Conservation (phyloP, 2,888 invertebrate species). For the Stenoptilia bipunctidactyla region DNA sequence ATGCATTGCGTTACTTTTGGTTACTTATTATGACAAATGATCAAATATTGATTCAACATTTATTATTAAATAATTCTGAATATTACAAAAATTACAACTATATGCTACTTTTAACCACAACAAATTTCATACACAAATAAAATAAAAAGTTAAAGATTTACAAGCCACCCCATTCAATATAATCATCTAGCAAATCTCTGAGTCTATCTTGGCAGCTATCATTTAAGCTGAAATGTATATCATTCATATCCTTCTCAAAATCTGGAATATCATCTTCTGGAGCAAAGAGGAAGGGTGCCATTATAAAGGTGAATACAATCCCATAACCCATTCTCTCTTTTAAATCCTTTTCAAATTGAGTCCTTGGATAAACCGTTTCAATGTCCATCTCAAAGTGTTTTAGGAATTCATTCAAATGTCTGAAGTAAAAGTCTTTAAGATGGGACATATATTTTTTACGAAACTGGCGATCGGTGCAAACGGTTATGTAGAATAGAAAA, state of each 20-base stretch:
- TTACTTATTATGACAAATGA: too few species aligned
- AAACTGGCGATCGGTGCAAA: constrained; percentile 28
- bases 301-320: constrained; percentile 19
- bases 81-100: too few species aligned
- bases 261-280: constrained; percentile 24
- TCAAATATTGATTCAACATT: too few species aligned
- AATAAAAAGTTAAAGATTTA: too few species aligned
- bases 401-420: constrained; percentile 24
- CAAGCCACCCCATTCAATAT: constrained; percentile 2
- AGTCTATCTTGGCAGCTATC: constrained; percentile 20
- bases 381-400: constrained; percentile 27
- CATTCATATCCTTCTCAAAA: constrained; percentile 15
- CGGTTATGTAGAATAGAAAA: constrained; percentile 29
- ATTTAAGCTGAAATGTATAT: constrained; percentile 19
- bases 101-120: too few species aligned
- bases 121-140: too few species aligned
- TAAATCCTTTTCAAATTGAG: constrained; percentile 27
- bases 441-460: constrained; percentile 24
- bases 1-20: too few species aligned
- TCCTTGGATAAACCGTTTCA: constrained; percentile 22
- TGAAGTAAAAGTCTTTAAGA: constrained; percentile 29
- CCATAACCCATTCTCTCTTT: constrained; percentile 30
- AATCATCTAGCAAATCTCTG: constrained; percentile 25
- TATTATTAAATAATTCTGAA: too few species aligned
- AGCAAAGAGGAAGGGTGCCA: constrained; percentile 26